These are phyloP conservation scores for Mohoua ochrocephala DNA, from an alignment of 2,113 vertebrate genomes.

Conservation along the genomic window DNA sequence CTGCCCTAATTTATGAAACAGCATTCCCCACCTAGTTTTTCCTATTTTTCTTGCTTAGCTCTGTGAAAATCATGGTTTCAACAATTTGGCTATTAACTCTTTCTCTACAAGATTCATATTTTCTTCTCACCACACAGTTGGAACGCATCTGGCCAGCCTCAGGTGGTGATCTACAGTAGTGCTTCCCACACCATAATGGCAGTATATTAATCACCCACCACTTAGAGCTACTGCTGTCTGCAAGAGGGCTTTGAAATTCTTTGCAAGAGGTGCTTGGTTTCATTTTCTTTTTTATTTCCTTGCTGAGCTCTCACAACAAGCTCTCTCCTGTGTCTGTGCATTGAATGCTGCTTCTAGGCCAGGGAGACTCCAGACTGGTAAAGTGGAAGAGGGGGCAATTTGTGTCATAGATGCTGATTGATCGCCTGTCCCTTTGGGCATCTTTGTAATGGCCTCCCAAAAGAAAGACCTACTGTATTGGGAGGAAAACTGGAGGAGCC, in stretches of 20 bases:
- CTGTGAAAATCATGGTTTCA: background rate
- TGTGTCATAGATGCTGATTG: constrained; percentile 13
- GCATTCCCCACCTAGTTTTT: background rate
- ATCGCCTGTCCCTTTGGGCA: background rate
- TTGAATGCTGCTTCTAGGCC: background rate
- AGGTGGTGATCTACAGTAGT: background rate
- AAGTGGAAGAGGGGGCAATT: background rate
- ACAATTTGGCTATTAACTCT: background rate
- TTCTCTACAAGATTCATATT: background rate
- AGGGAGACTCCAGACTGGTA: background rate
- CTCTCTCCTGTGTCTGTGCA: background rate
- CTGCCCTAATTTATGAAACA: background rate
- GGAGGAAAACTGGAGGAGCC: constrained; percentile 12
- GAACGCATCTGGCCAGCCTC: background rate
- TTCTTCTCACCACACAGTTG: background rate
- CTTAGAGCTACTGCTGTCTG: background rate
- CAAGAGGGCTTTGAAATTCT: constrained; percentile 10
- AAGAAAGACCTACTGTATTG: constrained; percentile 37
- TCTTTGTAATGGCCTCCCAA: background rate
- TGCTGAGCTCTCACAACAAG: background rate
- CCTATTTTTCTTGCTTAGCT: background rate
- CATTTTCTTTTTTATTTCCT: constrained; percentile 8
- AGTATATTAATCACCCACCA: background rate
- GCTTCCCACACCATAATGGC: background rate
- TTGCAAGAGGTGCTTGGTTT: background rate